Base-by-base conservation (phyloP, 2,113 vertebrate genomes). In the Octodon degus region DNA sequence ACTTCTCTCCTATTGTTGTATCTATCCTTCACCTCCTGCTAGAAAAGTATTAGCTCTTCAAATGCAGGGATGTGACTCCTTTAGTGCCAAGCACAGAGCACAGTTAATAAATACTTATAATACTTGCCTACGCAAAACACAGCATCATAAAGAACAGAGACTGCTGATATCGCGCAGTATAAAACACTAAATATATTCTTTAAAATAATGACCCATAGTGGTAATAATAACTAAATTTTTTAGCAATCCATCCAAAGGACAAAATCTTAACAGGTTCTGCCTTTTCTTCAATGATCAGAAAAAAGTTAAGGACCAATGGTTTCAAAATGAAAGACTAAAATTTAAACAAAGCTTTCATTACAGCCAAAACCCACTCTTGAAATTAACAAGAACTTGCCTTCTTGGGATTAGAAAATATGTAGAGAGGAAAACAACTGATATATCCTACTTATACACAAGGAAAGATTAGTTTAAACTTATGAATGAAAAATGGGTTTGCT, bases 101-200 rank as follows among this genome's bases (percentile, higher is more conserved):
- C 22, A 86, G 16, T 95, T 82, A 93, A 89, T 84, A 91, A 81
- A 94, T 22, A 77, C 34, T 84, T 89, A 89, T 50, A 90, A 91
- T 50, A 90, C 85, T 62, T 90, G 37, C 65, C 86, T 87, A 77
- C 68, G 65, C 63, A 93, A 95, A 94, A 2, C 14, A 62, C 47
- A 93, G 24, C 47, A 95, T 63, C 55, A 87, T 0, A 87, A 32
- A 89, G 62, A 91, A 96, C 67, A 88, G 74, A 86, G 50, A 34
- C 0, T 83, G 7, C 13, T 62, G 47, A 47, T n/a, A 50, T 77
- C 70, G 80, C 8, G 37, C 19, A 32, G 37, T 47, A 81, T 83
- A 50, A 82, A 77, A 88, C 4, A 79, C 89, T 72, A 87, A 96
- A 85, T 50, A 87, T 5, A 22, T 58, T 65, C 80, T 94, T 93